Evolutionary conservation across 1,140 invertebrate genomes (phyloP), one percentile per base, ranked within the genome.

Genomic region (Pseudomyrmex gracilis): DNA sequence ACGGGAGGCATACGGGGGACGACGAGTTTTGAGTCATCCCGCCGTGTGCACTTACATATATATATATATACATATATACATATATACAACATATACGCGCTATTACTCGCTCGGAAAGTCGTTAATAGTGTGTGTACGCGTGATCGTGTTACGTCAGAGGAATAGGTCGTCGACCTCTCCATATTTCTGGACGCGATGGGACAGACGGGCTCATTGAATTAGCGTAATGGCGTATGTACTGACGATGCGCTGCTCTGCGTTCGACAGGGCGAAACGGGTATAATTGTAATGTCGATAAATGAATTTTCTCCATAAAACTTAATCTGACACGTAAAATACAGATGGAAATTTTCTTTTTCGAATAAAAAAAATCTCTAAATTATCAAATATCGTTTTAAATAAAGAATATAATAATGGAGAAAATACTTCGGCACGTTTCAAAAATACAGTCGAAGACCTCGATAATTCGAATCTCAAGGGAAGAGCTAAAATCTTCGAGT

Each of bases 151-250:
- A 80, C 76, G 45, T 80, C 76, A 80, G 15, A 53, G 49, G 20
- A 34, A 0, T 34, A 7, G 66, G 76, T 71, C 66, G 66, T 49
- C 43, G 76, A 80, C 53, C 76, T 60, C 76, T 49, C 55, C 22
- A 71, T 80, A 80, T 80, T 80, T 80, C 66, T 80, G 53, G 53
- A 47, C 66, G 73, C 15, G 53, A 22, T 34, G 43, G 66, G 51
- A 60, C 20, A 7, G 7, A 17, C 45, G 43, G 17, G 53, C 12
- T 70, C 57, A 78, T 58, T 58, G 64, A 34, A 57, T 68, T 9
- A 45, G n/a, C 53, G 34, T 70, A 58, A 71, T 58, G 34, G 5
- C 34, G 34, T 34, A 20, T 24, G 13, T 1, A 20, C 34, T 43
- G 45, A 12, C 57, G 73, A 22, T 4, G 60, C 34, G 20, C 0